These are phyloP conservation scores for Molanna angustata DNA, from an alignment of 2,888 invertebrate genomes.

Conservation along the genomic window DNA sequence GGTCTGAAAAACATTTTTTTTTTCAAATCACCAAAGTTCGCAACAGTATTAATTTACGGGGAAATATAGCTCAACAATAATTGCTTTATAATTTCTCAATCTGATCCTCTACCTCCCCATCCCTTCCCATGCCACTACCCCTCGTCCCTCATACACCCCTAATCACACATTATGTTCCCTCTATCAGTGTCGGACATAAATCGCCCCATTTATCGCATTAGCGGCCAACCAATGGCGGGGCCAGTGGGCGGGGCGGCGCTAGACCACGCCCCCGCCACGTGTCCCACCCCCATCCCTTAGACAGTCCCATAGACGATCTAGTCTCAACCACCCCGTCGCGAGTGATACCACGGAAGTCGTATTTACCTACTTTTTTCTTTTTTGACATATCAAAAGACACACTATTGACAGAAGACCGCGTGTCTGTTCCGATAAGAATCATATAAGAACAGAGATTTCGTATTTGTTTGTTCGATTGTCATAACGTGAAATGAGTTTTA, in stretches of 20 bases:
- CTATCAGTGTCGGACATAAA: slow-evolving; percentile 30
- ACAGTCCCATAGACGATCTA: not conserved
- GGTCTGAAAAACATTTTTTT: no score
- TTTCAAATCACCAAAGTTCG: no score
- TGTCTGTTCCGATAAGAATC: no score
- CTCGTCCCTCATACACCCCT: slow-evolving; percentile 12
- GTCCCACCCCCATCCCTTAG: slow-evolving; percentile 27
- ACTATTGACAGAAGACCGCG: no score
- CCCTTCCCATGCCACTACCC: slow-evolving; percentile 2
- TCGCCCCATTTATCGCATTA: slow-evolving; percentile 30
- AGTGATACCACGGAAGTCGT: slow-evolving; percentile 9
- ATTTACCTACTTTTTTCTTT: no score
- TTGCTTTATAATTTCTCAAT: slow-evolving; percentile 7
- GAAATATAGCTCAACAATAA: slow-evolving; percentile 7
- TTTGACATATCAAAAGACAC: no score
- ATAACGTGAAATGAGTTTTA: no score
- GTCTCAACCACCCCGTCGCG: slow-evolving; percentile 2
- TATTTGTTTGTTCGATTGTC: no score
- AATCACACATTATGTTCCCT: slow-evolving; percentile 32
- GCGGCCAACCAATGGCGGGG: slow-evolving; percentile 23
- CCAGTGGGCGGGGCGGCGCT: slow-evolving; percentile 12
- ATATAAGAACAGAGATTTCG: no score
- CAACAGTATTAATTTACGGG: slow-evolving; percentile 3
- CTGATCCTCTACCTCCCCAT: not conserved
- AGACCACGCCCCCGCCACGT: slow-evolving; percentile 37